Base-by-base conservation (phyloP, 2,888 invertebrate genomes). In the Zygothrica quintamaculata region DNA sequence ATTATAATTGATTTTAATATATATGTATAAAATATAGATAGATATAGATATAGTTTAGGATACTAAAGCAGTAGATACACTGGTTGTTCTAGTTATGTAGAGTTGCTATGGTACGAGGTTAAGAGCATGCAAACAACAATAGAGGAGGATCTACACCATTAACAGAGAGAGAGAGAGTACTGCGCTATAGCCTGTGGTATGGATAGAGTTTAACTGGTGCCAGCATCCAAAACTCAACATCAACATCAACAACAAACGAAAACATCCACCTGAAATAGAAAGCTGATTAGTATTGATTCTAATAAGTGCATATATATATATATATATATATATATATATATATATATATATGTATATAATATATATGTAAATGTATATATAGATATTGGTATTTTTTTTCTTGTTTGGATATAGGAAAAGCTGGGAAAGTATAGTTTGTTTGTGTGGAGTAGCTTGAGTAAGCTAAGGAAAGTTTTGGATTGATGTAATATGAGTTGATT, bases 191-290 rank as follows among this genome's bases (percentile, higher is more conserved):
- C 47, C 71, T 61, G 55, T 69, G 55, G 62, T 65, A 60, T 68
- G 40, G 61, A 73, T 65, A 18, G 36, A 39, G 3, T 7, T 39
- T 67, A 55, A 74, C 74, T 68, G 62, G 68, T 67, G 68, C 52
- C 68, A 47, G 66, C 48, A 69, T 58, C 72, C 72, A 58, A n/a
- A 65, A 58, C 60, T 69, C 69, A 77, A 58, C 65, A 68, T 58
- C 69, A 64, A 43, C 62, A 68, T 56, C 64, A 66, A 53, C 55
- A n/a, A n/a, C n/a, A 51, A 68, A 64, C 66, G 76, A 71, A 71
- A 80, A 77, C 86, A 69, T 87, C 86, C 80, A 89, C 90, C 89
- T 89, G 88, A 89, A 89, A 89, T 85, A 88, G 80, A 89, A 70
- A 89, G 79, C 87, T 89, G 89, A 88, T 89, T 89, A 89, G 89